phyloP scores from a whole-genome alignment of 2,113 vertebrate species.

The Choloepus hoffmanni region DNA sequence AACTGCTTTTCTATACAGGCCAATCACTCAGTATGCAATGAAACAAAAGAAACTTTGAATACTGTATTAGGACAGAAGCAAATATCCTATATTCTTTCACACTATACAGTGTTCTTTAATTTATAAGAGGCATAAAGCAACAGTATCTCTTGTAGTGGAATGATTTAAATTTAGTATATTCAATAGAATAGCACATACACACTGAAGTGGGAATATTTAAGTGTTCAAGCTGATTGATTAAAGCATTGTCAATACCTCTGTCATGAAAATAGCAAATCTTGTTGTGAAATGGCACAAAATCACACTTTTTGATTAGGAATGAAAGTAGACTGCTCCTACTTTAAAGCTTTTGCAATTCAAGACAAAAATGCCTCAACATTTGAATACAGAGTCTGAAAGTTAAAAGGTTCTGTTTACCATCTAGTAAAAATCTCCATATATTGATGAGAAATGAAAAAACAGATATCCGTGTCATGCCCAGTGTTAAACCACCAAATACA shows the following conservation, averaged over 20 bases:
- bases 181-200: not conserved
- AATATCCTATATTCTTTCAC: not conserved
- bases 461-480: not conserved
- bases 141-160: not conserved
- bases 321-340: not conserved
- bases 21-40: slow-evolving; percentile 45
- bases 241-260: not conserved
- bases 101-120: not conserved
- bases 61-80: not conserved
- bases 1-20: slow-evolving; percentile 64
- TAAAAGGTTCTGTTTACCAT: not conserved
- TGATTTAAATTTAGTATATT: slow-evolving; percentile 39
- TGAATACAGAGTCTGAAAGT: not conserved
- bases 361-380: not conserved
- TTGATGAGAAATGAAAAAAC: not conserved
- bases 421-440: not conserved
- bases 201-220: not conserved
- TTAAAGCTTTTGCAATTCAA: not conserved
- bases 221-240: slow-evolving; percentile 8
- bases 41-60: slow-evolving; percentile 70
- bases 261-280: not conserved
- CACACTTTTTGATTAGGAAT: not conserved
- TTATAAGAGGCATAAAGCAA: not conserved
- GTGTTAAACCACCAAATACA: not conserved
- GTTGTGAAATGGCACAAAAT: not conserved